phyloP scores from a whole-genome alignment of 64 coral and sea anemone genomes.

The Orbicella faveolata region DNA sequence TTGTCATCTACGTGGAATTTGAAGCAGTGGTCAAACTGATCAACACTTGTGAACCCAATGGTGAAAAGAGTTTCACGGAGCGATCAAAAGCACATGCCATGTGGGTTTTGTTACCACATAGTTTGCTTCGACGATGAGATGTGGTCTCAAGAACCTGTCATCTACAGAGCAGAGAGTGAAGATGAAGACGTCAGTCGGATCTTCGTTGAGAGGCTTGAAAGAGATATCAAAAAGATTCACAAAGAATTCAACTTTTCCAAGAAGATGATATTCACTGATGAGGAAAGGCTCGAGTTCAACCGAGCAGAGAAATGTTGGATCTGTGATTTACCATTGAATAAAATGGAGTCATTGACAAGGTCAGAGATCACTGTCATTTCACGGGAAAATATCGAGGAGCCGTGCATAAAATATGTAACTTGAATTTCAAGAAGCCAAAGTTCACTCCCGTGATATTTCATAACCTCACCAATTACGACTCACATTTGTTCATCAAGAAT shows the following conservation, averaged over 20 bases:
- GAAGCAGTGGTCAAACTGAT: background rate
- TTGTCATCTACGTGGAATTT: no score
- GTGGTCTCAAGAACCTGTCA: no score
- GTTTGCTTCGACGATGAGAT: no score
- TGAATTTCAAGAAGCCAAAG: background rate
- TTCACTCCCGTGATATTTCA: slow-evolving; percentile 31
- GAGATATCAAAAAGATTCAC: background rate
- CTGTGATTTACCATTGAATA: background rate
- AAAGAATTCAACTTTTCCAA: background rate
- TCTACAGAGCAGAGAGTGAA: no score
- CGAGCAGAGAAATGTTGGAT: slow-evolving; percentile 16
- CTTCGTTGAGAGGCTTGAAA: slow-evolving; percentile 18
- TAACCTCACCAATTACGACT: slow-evolving; percentile 22
- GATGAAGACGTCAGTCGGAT: slow-evolving; percentile 4
- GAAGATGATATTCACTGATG: no score
- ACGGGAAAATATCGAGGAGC: slow-evolving; percentile 1
- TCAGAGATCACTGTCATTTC: slow-evolving; percentile 26
- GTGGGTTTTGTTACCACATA: background rate
- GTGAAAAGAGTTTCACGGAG: background rate
- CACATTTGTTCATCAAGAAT: slow-evolving; percentile 39
- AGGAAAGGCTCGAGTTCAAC: background rate
- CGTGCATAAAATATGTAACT: slow-evolving; percentile 40
- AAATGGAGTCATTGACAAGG: background rate
- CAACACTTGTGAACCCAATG: background rate
- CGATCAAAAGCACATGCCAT: slow-evolving; percentile 39